Conservation (phyloP, 2,888 invertebrate genomes). For the Drosophila austrosaltans region DNA sequence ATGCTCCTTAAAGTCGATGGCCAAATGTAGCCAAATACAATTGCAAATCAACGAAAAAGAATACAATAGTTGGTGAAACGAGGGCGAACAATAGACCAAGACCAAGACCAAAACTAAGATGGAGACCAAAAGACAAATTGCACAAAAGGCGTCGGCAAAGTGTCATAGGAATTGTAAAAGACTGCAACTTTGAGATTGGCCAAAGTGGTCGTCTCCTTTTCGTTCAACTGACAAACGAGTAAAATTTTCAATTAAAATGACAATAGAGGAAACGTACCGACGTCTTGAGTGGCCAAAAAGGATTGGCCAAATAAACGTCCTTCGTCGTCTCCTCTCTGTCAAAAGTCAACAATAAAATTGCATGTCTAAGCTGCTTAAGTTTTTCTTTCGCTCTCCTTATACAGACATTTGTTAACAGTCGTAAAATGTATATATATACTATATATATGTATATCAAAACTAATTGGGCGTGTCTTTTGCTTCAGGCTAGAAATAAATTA, state of each 20-base stretch:
- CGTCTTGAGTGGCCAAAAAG: conserved; percentile 10
- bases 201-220: conserved; percentile 15
- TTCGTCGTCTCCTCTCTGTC: conserved; percentile 18
- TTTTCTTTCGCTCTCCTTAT: not conserved
- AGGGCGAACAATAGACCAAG: conserved; percentile 38
- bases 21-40: conserved; percentile 9
- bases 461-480: conserved; percentile 65
- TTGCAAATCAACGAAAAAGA: conserved; percentile 29
- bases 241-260: conserved; percentile 73
- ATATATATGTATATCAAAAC: conserved; percentile 49
- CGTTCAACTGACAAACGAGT: conserved; percentile 21
- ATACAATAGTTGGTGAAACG: not conserved
- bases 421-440: not conserved
- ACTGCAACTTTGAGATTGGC: conserved; percentile 14
- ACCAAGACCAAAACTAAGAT: no score
- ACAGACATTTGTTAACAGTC: conserved; percentile 3
- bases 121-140: conserved; percentile 31
- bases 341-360: conserved; percentile 53
- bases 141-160: conserved; percentile 31
- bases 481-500: conserved; percentile 48
- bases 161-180: conserved; percentile 22
- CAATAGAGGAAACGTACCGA: conserved; percentile 44
- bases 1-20: not conserved
- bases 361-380: conserved; percentile 53
- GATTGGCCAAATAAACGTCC: conserved; percentile 23